Percentiles rank a stretch among this genome's conserved stretches.
phyloP scores from a whole-genome alignment of 2,797 vertebrate genomes.

The Esox lucius region DNA sequence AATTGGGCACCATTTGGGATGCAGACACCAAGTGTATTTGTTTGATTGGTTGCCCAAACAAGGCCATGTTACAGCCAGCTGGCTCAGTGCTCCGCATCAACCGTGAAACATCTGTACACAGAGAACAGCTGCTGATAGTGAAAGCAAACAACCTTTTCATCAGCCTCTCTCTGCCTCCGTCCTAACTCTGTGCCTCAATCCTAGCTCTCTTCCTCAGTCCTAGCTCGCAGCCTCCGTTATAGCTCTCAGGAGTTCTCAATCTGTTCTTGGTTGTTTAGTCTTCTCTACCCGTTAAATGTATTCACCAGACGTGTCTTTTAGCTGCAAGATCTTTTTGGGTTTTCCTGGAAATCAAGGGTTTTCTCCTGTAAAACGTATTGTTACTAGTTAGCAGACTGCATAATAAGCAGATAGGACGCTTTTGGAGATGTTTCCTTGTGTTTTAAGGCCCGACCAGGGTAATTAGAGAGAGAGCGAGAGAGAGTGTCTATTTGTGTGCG shows the following conservation, averaged over 20 bases:
- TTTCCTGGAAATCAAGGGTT: conserved; percentile 28
- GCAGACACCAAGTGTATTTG: conserved; percentile 12
- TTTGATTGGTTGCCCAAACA: conserved; percentile 24
- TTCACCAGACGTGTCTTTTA: not conserved
- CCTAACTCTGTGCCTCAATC: not conserved
- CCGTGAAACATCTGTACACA: conserved; percentile 57
- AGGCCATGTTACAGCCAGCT: conserved; percentile 16
- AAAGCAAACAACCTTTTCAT: not conserved
- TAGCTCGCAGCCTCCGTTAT: no score
- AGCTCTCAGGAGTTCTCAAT: not conserved
- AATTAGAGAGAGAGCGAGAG: conserved; percentile 42
- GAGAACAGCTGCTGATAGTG: conserved; percentile 5
- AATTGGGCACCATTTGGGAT: not conserved
- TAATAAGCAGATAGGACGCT: conserved; percentile 47
- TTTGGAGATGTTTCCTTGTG: conserved; percentile 52
- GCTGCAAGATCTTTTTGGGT: conserved; percentile 1
- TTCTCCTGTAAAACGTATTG: conserved; percentile 21
- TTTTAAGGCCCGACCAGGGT: conserved; percentile 63
- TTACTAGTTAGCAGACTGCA: conserved; percentile 37
- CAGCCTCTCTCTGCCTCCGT: conserved; percentile 16
- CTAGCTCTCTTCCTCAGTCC: no score
- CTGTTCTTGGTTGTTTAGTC: conserved; percentile 10
- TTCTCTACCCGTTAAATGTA: not conserved
- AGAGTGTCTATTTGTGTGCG: not conserved
- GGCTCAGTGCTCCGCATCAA: conserved; percentile 50